Conservation (phyloP, 1,140 invertebrate species). For the Eriocheir sinensis region DNA sequence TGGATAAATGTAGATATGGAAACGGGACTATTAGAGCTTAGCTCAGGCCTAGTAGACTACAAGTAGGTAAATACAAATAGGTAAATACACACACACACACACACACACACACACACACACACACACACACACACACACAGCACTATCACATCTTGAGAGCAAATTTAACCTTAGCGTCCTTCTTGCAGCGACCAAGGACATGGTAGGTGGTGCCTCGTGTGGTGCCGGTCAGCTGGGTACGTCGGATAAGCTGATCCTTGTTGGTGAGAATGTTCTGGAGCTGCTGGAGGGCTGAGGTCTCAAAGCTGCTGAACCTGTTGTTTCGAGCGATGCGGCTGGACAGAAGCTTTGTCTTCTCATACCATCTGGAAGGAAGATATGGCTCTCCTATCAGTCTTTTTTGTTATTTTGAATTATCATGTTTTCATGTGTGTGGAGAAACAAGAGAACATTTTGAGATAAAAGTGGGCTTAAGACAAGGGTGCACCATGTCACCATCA, state of each 20-base stretch:
- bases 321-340: conserved; percentile 84
- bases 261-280: conserved; percentile 93
- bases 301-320: conserved; percentile 86
- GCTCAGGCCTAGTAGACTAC: too few species aligned
- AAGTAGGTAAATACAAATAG: too few species aligned
- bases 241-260: conserved; percentile 88
- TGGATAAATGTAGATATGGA: too few species aligned
- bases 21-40: too few species aligned
- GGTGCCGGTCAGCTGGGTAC: conserved; percentile 91
- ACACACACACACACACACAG: neutral
- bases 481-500: too few species aligned
- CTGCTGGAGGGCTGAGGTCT: conserved; percentile 91
- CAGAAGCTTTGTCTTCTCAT: conserved; percentile 91
- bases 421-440: too few species aligned
- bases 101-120: neutral
- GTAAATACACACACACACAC: too few species aligned
- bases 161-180: neutral
- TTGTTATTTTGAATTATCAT: too few species aligned
- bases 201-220: conserved; percentile 89
- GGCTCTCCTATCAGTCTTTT: too few species aligned
- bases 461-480: too few species aligned
- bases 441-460: too few species aligned
- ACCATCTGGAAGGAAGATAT: conserved; percentile 90
- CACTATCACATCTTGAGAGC: neutral
- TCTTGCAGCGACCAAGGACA: conserved; percentile 44